Base-by-base conservation (phyloP, 2,113 vertebrate genomes). In the Archocentrus centrarchus region DNA sequence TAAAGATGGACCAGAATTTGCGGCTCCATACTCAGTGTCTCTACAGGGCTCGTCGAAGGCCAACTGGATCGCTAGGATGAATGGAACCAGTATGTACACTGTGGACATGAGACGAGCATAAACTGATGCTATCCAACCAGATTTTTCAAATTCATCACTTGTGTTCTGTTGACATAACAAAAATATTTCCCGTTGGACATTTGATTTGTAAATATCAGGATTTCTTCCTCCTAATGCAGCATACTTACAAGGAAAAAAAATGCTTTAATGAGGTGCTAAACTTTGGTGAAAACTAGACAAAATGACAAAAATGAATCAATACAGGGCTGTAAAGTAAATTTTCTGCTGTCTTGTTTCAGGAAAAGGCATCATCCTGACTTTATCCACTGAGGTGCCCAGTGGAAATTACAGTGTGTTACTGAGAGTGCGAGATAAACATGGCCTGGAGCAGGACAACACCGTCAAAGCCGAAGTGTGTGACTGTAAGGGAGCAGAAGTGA, bases 51-150 rank as follows among this genome's bases (percentile, higher is more conserved):
- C 86, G 11, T 94, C 97, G 0, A 68, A 83, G 22, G 68, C 53
- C 77, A 98, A 98, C 91, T 99, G 98, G 98, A 97, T 96, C 0
- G 90, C 93, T 0, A 44, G 0, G 0, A 78, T 96, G 88, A 70
- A 59, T 0, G 35, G 60, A 0, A 22, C 81, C 59, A 94, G 98
- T 99, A 92, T 55, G 97, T 76, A 22, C 59, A 13, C 6, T 27
- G 14, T 14, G 53, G 35, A 35, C 32, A 24, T 66, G 62, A 24
- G 20, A 41, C 35, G 22, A 41, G 62, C n/a, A 64, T 1, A 41
- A 64, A 41, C 37, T 41, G 3, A 5, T 60, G 27, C 59, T 32
- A 15, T 50, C 47, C 5, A 50, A 17, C 22, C 3, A 64, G 30
- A 30, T 32, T 32, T 32, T 32, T 32, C 32, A 32, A 6, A 32